These are phyloP conservation scores for Manduca sexta DNA, from an alignment of 1,140 invertebrate genomes.

Conservation along the genomic window DNA sequence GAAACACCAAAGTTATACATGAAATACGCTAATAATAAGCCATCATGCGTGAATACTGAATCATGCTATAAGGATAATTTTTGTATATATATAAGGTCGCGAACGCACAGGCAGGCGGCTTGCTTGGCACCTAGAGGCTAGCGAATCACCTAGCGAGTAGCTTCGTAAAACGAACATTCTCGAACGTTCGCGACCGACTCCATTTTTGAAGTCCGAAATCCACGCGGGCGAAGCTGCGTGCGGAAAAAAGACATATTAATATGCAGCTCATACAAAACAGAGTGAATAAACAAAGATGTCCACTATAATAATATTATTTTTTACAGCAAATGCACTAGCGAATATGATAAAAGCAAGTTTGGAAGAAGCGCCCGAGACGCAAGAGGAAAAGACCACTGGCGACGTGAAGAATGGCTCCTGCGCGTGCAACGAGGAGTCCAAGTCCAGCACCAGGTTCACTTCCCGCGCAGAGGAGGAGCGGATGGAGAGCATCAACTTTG, in stretches of 20 bases:
- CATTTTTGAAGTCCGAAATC: no score
- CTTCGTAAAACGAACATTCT: no score
- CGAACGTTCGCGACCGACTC: no score
- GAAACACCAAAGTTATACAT: no score
- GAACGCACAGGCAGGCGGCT: no score
- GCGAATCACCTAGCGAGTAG: no score
- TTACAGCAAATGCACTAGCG: conserved; percentile 40
- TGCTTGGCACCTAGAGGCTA: no score
- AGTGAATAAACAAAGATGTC: background rate
- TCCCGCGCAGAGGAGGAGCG: conserved; percentile 76
- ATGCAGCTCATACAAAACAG: background rate
- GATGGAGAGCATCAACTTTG: conserved; percentile 81
- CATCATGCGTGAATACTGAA: no score
- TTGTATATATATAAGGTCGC: background rate
- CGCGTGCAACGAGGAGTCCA: conserved; percentile 49
- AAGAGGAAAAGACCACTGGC: conserved; percentile 29
- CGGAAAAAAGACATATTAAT: background rate
- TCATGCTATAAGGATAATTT: no score
- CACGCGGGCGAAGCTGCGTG: no score
- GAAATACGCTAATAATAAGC: no score
- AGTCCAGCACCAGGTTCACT: conserved; percentile 32
- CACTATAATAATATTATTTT: no score
- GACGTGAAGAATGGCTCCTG: conserved; percentile 37
- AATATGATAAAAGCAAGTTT: conserved; percentile 45
- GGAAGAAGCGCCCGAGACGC: conserved; percentile 30